Base-by-base conservation (phyloP, 2,113 vertebrate species). In the Tragelaphus strepsiceros region DNA sequence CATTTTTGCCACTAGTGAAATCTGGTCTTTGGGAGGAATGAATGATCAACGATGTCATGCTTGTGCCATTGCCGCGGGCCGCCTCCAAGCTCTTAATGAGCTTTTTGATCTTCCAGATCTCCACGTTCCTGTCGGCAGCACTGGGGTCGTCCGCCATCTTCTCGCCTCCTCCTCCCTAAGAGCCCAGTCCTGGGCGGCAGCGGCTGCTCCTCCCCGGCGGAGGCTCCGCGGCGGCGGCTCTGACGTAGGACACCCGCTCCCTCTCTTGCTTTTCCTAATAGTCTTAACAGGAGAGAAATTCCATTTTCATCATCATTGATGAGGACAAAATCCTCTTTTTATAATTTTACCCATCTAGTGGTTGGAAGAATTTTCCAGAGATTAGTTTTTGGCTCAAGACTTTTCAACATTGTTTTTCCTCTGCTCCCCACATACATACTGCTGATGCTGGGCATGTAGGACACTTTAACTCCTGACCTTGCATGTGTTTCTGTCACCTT, bases 91-190 rank as follows among this genome's bases (percentile, higher is more conserved):
- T 99, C 99, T 99, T 99, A 97, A 99, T 99, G 98, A 99, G 99
- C 99, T 99, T 99, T 99, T 99, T 99, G 99, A 99, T 99, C 99
- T 99, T 99, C 99, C 99, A 99, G 98, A 99, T 99, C 98, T 99
- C 99, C 99, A 99, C 99, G 99, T 99, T 99, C 99, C 99, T 99
- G 98, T 99, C 99, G 98, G 99, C 99, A 99, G 99, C 99, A 98
- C 99, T 99, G 98, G 99, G 99, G 99, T 99, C 99, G 99, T 99
- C 99, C 99, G 99, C 99, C 99, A 99, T 99, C 99, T 99, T 99
- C 98, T 98, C 98, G 98, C 97, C 98, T 97, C 98, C 98, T 97
- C 97, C 98, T 98, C 98, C 98, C 98, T 97, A 98, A 98, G 95
- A 98, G 94, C 88, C 97, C 96, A 96, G 94, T 97, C 95, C 98